These are phyloP conservation scores for Drosophila tripunctata DNA, from an alignment of 2,888 invertebrate genomes.

Conservation along the genomic window DNA sequence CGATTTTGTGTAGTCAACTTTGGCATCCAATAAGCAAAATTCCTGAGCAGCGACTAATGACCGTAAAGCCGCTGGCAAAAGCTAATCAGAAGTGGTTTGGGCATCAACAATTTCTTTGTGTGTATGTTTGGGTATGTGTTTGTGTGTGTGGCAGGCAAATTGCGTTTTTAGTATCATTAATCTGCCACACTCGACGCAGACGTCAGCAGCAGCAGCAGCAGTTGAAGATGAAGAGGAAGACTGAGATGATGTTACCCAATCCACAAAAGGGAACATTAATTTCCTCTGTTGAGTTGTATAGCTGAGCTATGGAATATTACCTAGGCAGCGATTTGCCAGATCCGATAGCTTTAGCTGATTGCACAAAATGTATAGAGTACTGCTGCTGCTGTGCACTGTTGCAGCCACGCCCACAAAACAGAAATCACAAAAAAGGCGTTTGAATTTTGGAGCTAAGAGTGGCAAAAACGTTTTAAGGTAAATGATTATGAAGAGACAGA, in stretches of 20 bases:
- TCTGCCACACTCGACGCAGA: slow-evolving; percentile 68
- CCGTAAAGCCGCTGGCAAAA: slow-evolving; percentile 67
- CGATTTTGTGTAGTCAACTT: slow-evolving; percentile 58
- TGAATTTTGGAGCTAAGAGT: slow-evolving; percentile 37
- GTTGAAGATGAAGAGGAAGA: slow-evolving; percentile 18
- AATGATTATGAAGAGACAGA: slow-evolving; percentile 41
- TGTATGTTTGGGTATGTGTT: slow-evolving; percentile 15
- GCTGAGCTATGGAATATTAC: slow-evolving; percentile 34
- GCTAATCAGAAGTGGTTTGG: slow-evolving; percentile 63
- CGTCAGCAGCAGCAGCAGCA: slow-evolving; percentile 63
- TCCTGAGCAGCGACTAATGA: slow-evolving; percentile 72
- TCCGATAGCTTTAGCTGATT: slow-evolving; percentile 70
- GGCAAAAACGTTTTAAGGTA: slow-evolving; percentile 32
- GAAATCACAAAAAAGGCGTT: background rate
- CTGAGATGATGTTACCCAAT: slow-evolving; percentile 15
- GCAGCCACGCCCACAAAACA: slow-evolving; percentile 6
- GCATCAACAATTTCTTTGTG: slow-evolving; percentile 25
- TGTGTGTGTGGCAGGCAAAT: slow-evolving; percentile 44
- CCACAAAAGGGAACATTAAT: slow-evolving; percentile 81
- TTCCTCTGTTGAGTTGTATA: slow-evolving; percentile 65
- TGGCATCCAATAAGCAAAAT: slow-evolving; percentile 73
- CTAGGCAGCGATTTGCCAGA: slow-evolving; percentile 50
- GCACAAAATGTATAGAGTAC: slow-evolving; percentile 68
- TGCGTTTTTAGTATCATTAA: slow-evolving; percentile 73
- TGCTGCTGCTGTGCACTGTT: slow-evolving; percentile 39